Evolutionary conservation across 2,113 vertebrate species (phyloP), one percentile per base, ranked within the genome.

Genomic region (Oxygymnocypris stewartii): DNA sequence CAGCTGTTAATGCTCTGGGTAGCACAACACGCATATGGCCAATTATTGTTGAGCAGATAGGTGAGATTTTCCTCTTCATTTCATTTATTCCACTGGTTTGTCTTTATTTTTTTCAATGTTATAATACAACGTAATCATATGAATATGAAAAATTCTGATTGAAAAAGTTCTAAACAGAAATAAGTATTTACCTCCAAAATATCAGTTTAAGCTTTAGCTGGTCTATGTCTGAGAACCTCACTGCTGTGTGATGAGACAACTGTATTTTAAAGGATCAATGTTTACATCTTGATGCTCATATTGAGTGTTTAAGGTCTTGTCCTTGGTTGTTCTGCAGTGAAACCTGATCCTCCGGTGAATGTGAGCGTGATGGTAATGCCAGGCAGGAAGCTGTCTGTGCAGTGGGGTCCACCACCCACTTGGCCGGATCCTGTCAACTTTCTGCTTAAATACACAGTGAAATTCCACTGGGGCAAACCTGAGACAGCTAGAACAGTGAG

Each of bases 41-140:
- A 71, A 96, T 98, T 80, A 88, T 96, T 54, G 42, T 96, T 49
- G 97, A 98, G 90, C 93, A 95, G 4, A 93, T 97, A 87, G 95
- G 97, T 99, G 88, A 96, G 94, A 84, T 67, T 2, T 11, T 47
- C 1, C n/a, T 61, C 40, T 57, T 57, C 6, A 20, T 54, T 28
- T 9, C 3, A 54, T 35, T 78, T 2, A 10, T 51, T 78, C 14
- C 47, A 54, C 47, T 76, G 42, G 23, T 75, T 75, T 75, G 42
- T 75, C 6, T 69, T 16, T 35, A 18, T 35, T 69, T 31, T 16
- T 16, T 54, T 54, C 4, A 51, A 51, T 16, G 5, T 20, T 54
- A 20, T 54, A 54, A 7, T 20, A 54, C 6, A 54, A 54, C 51
- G 16, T 54, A 54, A 54, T 54, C 51, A 54, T 54, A 20, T 51